A percentile compares a stretch with the other conserved stretches of the same genome.
phyloP scores from a whole-genome alignment of 1,140 invertebrate genomes.

The Triops longicaudatus region DNA sequence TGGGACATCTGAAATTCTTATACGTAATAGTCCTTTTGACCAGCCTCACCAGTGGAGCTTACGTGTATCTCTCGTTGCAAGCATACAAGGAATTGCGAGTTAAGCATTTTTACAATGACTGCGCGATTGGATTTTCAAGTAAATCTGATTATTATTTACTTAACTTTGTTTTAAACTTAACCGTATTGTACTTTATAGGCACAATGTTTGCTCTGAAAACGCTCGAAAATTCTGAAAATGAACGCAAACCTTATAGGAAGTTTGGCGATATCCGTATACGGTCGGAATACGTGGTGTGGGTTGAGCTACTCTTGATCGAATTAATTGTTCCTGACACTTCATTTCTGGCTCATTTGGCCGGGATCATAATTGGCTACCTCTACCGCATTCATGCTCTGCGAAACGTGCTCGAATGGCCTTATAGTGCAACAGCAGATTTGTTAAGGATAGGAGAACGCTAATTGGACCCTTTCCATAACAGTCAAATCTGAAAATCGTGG shows the following conservation, averaged over 20 bases:
- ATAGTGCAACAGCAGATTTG: not conserved
- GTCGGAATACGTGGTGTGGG: constrained; percentile 54
- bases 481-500: not conserved
- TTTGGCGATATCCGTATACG: constrained; percentile 49
- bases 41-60: constrained; percentile 46
- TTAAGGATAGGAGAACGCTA: not conserved
- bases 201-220: constrained; percentile 34
- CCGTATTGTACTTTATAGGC: constrained; percentile 32
- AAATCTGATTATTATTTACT: constrained; percentile 31
- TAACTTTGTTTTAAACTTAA: constrained; percentile 19
- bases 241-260: constrained; percentile 43
- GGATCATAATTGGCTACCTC: constrained; percentile 56
- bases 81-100: constrained; percentile 33
- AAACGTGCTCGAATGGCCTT: not conserved
- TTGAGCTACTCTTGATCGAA: constrained; percentile 58
- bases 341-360: constrained; percentile 56
- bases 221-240: constrained; percentile 24
- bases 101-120: constrained; percentile 40
- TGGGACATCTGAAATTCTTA: constrained; percentile 50
- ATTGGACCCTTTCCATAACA: not conserved
- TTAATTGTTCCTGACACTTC: constrained; percentile 52
- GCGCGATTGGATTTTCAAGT: constrained; percentile 62
- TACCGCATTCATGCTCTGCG: constrained; percentile 38
- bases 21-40: constrained; percentile 49
- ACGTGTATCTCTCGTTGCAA: constrained; percentile 43